Percentiles rank a stretch among this genome's conserved stretches.
Conservation (phyloP, 53 echinoderm and acorn worm species). For the Mesocentrotus franciscanus region DNA sequence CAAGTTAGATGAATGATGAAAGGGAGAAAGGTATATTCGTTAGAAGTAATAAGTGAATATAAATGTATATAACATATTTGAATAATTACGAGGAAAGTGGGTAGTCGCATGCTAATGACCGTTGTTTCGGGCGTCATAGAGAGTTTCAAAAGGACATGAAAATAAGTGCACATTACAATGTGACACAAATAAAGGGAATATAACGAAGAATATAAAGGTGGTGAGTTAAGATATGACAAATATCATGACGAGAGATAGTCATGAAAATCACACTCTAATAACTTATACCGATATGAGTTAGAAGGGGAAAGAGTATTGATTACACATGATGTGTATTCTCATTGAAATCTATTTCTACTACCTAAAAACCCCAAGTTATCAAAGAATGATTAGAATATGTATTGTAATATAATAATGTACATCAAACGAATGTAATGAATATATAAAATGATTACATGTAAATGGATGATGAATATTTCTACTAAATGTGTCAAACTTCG, state of each 20-base stretch:
- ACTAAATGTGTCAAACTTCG: no score
- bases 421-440: no score
- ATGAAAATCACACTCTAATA: not conserved
- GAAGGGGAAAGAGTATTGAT: not conserved
- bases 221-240: not conserved
- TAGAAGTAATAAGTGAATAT: not conserved
- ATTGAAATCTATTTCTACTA: not conserved
- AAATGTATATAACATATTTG: no score
- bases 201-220: not conserved
- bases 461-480: no score
- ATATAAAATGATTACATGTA: no score
- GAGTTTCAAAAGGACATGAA: not conserved
- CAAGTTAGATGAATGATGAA: not conserved
- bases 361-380: not conserved
- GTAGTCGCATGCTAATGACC: not conserved
- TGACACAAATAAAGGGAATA: not conserved
- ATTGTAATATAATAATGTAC: not conserved
- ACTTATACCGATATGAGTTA: not conserved
- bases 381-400: not conserved
- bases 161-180: not conserved
- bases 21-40: not conserved
- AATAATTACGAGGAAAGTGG: not conserved
- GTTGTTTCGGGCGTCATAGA: not conserved
- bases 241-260: not conserved
- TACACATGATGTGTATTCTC: not conserved